phyloP scores from a whole-genome alignment of 2,888 invertebrate genomes.

The Bhutanitis thaidina region DNA sequence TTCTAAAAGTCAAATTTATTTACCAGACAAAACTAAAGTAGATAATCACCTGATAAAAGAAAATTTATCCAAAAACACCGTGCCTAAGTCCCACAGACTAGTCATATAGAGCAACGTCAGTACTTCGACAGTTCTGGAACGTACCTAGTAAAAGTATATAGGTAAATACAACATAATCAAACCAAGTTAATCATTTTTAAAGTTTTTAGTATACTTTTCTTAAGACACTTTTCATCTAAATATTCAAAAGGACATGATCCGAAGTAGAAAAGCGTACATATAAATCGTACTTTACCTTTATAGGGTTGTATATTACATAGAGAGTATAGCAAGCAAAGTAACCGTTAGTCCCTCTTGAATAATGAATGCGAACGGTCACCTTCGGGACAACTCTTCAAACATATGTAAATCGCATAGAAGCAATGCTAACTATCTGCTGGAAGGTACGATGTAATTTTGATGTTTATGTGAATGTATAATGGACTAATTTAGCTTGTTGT shows the following conservation, averaged over 20 bases:
- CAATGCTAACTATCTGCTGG: slow-evolving; percentile 7
- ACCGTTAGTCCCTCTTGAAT: slow-evolving; percentile 32
- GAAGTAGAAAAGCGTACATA: slow-evolving; percentile 4
- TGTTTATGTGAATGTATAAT: slow-evolving; percentile 3
- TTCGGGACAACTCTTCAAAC: slow-evolving; percentile 35
- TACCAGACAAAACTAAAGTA: no score
- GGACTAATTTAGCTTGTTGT: neutral
- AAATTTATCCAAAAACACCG: no score
- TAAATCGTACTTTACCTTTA: slow-evolving; percentile 11
- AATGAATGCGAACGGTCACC: slow-evolving; percentile 37
- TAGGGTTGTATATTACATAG: slow-evolving; percentile 13
- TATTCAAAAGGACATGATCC: slow-evolving; percentile 1
- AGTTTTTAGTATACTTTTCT: neutral
- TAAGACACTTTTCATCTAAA: neutral
- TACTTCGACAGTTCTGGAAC: no score
- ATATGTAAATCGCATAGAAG: slow-evolving; percentile 35
- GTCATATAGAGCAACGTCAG: no score
- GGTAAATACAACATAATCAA: neutral
- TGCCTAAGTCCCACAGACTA: no score
- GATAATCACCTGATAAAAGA: no score
- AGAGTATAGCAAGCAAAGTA: slow-evolving; percentile 21
- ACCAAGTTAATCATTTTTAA: no score
- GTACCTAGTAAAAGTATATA: neutral
- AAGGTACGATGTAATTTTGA: slow-evolving; percentile 3
- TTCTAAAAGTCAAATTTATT: no score